Conservation (phyloP, 2,113 vertebrate species). For the Chaetodon auriga region DNA sequence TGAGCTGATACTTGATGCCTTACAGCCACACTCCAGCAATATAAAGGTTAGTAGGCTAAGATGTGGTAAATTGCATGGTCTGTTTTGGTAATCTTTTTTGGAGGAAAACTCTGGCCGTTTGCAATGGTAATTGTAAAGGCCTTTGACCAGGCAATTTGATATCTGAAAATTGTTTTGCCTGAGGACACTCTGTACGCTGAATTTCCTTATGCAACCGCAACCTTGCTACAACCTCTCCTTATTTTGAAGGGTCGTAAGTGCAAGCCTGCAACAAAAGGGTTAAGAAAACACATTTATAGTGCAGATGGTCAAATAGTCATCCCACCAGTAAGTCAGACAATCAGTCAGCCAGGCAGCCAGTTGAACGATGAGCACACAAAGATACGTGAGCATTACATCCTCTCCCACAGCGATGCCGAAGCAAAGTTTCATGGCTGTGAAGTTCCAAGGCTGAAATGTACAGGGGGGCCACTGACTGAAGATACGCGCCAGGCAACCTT, state of each 20-base stretch:
- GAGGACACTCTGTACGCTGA: slow-evolving; percentile 25
- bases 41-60: slow-evolving; percentile 57
- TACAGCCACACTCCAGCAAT: slow-evolving; percentile 49
- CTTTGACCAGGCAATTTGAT: slow-evolving; percentile 67
- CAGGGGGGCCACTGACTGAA: slow-evolving; percentile 66
- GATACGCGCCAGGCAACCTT: slow-evolving; percentile 78
- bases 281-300: slow-evolving; percentile 55
- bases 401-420: slow-evolving; percentile 70
- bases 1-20: slow-evolving; percentile 50
- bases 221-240: slow-evolving; percentile 11
- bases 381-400: slow-evolving; percentile 76
- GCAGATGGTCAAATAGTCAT: slow-evolving; percentile 76
- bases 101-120: slow-evolving; percentile 29
- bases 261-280: slow-evolving; percentile 54
- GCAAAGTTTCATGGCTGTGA: slow-evolving; percentile 72
- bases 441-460: slow-evolving; percentile 77
- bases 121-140: slow-evolving; percentile 57
- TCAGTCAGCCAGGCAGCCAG: slow-evolving; percentile 67
- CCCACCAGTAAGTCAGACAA: slow-evolving; percentile 64
- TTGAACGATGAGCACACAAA: slow-evolving; percentile 68
- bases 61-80: slow-evolving; percentile 59
- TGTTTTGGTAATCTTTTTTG: slow-evolving; percentile 47
- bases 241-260: slow-evolving; percentile 38
- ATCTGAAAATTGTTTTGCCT: slow-evolving; percentile 52
- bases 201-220: slow-evolving; percentile 42